Evolutionary conservation across 1,140 invertebrate genomes (phyloP).

Genomic region (Zophobas morio): DNA sequence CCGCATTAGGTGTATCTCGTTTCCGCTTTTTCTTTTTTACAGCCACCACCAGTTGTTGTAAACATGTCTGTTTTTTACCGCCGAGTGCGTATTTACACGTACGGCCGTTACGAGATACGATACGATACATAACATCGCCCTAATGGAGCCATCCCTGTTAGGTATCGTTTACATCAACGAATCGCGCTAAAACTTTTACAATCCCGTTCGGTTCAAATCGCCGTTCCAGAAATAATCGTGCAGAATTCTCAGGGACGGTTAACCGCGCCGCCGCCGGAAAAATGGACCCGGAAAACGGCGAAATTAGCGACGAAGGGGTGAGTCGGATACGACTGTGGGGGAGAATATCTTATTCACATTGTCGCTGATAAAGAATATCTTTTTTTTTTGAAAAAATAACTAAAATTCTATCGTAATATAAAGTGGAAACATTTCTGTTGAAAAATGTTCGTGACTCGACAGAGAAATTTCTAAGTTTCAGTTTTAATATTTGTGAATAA

Average conservation of each 20-base stretch:
- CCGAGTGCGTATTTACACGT: constrained; percentile 1
- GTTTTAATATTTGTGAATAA: no score
- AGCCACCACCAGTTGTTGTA: neutral
- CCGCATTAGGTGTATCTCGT: neutral
- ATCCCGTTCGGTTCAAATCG: neutral
- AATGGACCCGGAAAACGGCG: no score
- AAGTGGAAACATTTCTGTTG: no score
- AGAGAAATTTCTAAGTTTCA: no score
- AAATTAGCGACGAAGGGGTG: no score
- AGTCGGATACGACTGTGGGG: no score
- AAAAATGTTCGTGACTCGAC: no score
- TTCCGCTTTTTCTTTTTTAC: neutral
- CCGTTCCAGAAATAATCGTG: neutral
- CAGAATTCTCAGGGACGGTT: neutral
- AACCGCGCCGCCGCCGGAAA: no score
- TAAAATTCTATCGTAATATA: no score
- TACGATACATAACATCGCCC: neutral
- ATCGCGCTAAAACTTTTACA: neutral
- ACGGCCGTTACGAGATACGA: neutral
- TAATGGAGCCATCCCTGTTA: constrained; percentile 1
- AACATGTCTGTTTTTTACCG: constrained; percentile 1
- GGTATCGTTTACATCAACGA: constrained; percentile 2
- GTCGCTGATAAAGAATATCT: no score
- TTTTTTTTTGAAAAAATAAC: no score
- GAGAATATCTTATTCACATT: no score